Evolutionary conservation across 2,113 vertebrate species (phyloP), one percentile per base, ranked within the genome.

Genomic region (Otolemur garnettii): DNA sequence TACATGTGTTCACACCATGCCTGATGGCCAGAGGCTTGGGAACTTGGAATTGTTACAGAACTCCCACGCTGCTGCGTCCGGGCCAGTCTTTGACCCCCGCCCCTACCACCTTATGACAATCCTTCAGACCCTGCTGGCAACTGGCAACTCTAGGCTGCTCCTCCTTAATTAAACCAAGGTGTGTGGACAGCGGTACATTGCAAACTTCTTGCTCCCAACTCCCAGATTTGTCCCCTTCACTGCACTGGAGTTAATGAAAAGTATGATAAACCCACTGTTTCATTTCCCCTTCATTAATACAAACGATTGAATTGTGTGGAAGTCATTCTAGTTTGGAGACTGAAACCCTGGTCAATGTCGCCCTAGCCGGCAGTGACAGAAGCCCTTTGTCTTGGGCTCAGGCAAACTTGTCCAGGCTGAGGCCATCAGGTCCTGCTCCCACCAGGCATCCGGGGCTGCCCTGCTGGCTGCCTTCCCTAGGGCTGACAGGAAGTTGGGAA

Each of bases 271-370:
- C 71, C 71, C 68, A 85, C 72, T 45, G 64, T 96, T 96, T 95
- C 92, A 78, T 96, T 97, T 92, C 91, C 87, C 80, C 66, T 92
- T 97, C 96, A 97, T 98, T 97, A 97, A 97, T 93, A 79, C 68
- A 85, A 96, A 88, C 66, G 64, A 96, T 71, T 96, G 95, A 95
- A 90, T 79, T 96, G 94, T 92, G 72, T 84, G 92, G 38, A 96
- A 93, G 82, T 97, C 92, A 96, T 93, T 97, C 91, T 79, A 85
- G 92, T 95, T 96, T 88, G 88, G 88, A 97, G 77, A 84, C 66
- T 30, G 79, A 92, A 72, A 28, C 69, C 30, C 60, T 42, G 93
- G 87, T 96, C 85, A 95, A 72, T 0, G 6, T 86, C 77, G 92
- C 30, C 71, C 69, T 96, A 69, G 81, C 60, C 81, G 64, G 28